Percentiles rank a stretch among this genome's conserved stretches.
These are phyloP conservation scores for Scaptodrosophila lebanonensis DNA, from an alignment of 1,140 invertebrate genomes.

Conservation along the genomic window DNA sequence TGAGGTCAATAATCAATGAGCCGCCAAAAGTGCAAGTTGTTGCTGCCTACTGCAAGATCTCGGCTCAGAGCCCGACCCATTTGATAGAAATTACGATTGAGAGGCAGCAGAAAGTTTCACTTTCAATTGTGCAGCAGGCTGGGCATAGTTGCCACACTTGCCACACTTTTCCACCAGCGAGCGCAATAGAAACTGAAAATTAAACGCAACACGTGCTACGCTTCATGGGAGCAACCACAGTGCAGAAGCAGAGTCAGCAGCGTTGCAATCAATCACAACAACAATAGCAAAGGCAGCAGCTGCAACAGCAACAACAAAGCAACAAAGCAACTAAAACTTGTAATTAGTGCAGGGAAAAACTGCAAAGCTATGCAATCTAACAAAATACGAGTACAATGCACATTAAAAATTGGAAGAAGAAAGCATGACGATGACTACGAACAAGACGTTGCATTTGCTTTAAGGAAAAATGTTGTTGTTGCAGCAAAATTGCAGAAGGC, in stretches of 20 bases:
- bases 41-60: constrained; percentile 9
- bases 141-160: constrained; percentile 5
- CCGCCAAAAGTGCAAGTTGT: constrained; percentile 66
- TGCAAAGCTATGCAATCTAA: neutral
- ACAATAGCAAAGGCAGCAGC: neutral
- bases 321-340: constrained; percentile 41
- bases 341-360: constrained; percentile 72
- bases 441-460: neutral
- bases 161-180: constrained; percentile 25
- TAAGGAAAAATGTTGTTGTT: constrained; percentile 19
- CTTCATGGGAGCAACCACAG: constrained; percentile 61
- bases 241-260: constrained; percentile 6
- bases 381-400: constrained; percentile 52
- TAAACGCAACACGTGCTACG: constrained; percentile 72
- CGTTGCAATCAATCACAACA: neutral
- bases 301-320: constrained; percentile 15
- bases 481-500: constrained; percentile 33
- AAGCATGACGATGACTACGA: constrained; percentile 58
- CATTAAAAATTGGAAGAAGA: constrained; percentile 64
- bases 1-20: constrained; percentile 67
- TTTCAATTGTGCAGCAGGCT: constrained; percentile 45
- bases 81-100: too few relatives aligned
- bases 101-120: constrained; percentile 71
- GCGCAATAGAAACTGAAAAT: constrained; percentile 75
- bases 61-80: neutral